Base-by-base conservation (phyloP, 2,888 invertebrate genomes). In the Lasioglossum oenotherae region DNA sequence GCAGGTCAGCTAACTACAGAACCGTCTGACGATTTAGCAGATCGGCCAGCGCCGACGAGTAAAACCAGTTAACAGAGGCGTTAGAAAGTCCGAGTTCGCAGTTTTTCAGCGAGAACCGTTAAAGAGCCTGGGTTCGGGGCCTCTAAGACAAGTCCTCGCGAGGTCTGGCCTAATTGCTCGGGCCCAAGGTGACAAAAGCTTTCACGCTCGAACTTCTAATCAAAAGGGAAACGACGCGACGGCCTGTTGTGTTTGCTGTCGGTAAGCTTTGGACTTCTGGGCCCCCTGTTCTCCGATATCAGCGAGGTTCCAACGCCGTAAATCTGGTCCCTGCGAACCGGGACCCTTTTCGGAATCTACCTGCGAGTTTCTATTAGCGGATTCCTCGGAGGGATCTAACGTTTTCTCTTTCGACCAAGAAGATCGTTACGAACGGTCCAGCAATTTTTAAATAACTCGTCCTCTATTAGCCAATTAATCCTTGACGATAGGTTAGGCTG, bases 151-250 rank as follows among this genome's bases (percentile, higher is more conserved):
- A 78, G 67, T 60, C 64, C 53, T 23, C 46, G 41, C n/a, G 14
- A 14, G 16, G 35, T 19, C 60, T 49, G 80, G 84, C 82, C 64
- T 84, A 69, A 86, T 44, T 60, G 75, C 53, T 31, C 57, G 67
- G 6, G 8, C 74, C 74, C 73, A 38, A 87, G 87, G 81, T 84
- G 87, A 79, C 84, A 84, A 87, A 87, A 88, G 82, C 79, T 77
- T 87, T 79, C 80, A 80, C 81, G 81, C 69, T 69, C 41, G 35
- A 35, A 35, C 49, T 35, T 19, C 31, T 74, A 74, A 73, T 76
- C 80, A 71, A 60, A 60, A 72, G 23, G 85, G 75, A 73, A 80
- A 84, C 31, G 31, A 31, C 72, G 67, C 31, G 31, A 31, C 72
- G 67, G 27, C 16, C n/a, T 46, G 46, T 75, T 44, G 78, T 78